Evolutionary conservation across 2,797 vertebrate genomes (phyloP).

Genomic region (Etheostoma perlongum): DNA sequence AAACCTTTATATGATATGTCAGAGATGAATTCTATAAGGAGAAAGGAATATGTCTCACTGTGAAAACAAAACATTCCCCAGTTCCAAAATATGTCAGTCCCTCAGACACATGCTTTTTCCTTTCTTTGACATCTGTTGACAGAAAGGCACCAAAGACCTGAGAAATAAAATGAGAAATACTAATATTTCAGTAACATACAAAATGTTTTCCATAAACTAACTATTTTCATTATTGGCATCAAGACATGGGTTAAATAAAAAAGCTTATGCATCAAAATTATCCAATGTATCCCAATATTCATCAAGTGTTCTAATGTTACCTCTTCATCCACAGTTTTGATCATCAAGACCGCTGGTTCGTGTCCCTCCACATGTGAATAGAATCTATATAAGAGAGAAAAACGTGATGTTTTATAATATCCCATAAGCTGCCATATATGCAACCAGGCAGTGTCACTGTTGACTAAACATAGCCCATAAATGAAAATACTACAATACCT

Average conservation of each 20-base stretch:
- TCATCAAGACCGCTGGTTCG: constrained; percentile 85
- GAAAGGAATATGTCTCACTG: constrained; percentile 77
- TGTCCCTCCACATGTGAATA: constrained; percentile 87
- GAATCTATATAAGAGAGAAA: constrained; percentile 78
- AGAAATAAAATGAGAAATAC: constrained; percentile 44
- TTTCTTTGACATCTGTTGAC: constrained; percentile 87
- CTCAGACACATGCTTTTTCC: constrained; percentile 76
- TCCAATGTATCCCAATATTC: neutral
- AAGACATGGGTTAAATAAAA: neutral
- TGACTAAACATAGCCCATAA: neutral
- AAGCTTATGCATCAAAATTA: neutral
- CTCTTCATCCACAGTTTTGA: constrained; percentile 88
- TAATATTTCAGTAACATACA: neutral
- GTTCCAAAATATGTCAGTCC: constrained; percentile 86
- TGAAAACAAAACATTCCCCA: constrained; percentile 92
- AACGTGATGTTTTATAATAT: neutral
- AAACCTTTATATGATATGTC: neutral
- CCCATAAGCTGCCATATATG: neutral
- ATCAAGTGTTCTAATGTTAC: constrained; percentile 66
- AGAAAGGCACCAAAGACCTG: constrained; percentile 90
- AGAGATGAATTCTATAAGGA: neutral
- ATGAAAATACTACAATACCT: neutral
- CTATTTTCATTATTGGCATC: neutral
- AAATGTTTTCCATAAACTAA: neutral
- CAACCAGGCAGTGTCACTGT: neutral